Conservation (phyloP, 53 echinoderm and acorn worm genomes). For the Holothuria scabra region DNA sequence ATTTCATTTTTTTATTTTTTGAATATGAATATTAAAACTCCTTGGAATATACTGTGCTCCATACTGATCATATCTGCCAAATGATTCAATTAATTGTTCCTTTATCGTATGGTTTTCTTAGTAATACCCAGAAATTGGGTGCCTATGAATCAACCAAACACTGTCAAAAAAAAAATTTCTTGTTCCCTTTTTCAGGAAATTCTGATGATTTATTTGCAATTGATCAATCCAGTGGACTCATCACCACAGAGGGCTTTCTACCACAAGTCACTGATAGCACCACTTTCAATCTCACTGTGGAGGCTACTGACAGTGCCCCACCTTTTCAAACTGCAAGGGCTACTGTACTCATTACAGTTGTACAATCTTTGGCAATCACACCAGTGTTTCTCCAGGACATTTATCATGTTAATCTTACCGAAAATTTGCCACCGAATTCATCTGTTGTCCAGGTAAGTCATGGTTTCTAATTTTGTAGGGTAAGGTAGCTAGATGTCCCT, state of each 20-base stretch:
- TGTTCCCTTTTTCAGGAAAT: not conserved
- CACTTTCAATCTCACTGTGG: conserved; percentile 83
- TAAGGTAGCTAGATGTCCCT: too few species aligned
- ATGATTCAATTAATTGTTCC: too few species aligned
- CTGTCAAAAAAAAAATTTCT: too few species aligned
- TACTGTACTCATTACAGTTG: conserved; percentile 66
- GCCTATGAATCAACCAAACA: not conserved
- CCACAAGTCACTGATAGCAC: conserved; percentile 47
- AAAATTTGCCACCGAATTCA: conserved; percentile 62
- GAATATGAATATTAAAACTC: too few species aligned
- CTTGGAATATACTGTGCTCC: too few species aligned
- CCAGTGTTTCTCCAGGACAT: conserved; percentile 63
- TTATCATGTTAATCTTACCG: conserved; percentile 69
- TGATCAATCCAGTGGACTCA: conserved; percentile 63
- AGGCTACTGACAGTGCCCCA: conserved; percentile 75
- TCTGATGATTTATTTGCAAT: conserved; percentile 60
- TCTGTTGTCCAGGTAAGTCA: conserved; percentile 69
- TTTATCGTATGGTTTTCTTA: too few species aligned
- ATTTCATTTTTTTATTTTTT: too few species aligned
- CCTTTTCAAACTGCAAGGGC: conserved; percentile 67
- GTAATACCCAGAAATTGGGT: not conserved
- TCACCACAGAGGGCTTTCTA: conserved; percentile 67
- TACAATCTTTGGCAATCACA: conserved; percentile 65
- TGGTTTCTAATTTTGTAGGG: too few species aligned
- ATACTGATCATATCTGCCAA: too few species aligned